Evolutionary conservation across 2,888 invertebrate genomes (phyloP).

Genomic region (Plusia festucae): DNA sequence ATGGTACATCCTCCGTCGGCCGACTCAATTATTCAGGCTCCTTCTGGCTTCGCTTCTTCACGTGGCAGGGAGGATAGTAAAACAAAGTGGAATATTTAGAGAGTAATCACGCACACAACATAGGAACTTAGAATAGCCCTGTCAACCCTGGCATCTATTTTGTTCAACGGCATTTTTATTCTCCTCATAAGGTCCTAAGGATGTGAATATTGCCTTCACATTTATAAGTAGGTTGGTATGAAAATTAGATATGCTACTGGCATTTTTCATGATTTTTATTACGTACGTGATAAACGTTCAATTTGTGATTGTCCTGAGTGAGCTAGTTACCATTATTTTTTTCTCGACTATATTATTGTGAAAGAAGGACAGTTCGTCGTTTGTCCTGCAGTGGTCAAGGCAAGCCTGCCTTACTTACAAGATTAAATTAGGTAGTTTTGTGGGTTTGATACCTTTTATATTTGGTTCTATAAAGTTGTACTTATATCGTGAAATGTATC

Average conservation of each 20-base stretch:
- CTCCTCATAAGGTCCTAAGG: constrained; percentile 61
- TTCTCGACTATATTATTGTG: neutral
- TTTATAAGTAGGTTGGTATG: constrained; percentile 36
- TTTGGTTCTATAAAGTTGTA: no score
- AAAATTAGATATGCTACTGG: constrained; percentile 18
- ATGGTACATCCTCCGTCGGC: constrained; percentile 82
- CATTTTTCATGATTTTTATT: constrained; percentile 2
- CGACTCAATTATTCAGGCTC: constrained; percentile 83
- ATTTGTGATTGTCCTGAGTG: neutral
- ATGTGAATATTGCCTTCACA: constrained; percentile 64
- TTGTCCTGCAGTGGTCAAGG: no score
- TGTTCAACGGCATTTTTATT: constrained; percentile 72
- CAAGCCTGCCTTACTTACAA: no score
- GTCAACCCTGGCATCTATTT: constrained; percentile 58
- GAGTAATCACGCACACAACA: constrained; percentile 83
- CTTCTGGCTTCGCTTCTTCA: constrained; percentile 78
- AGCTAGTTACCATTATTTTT: constrained; percentile 12
- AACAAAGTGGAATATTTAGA: constrained; percentile 86
- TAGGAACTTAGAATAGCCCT: constrained; percentile 70
- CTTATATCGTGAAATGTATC: no score
- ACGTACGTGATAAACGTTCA: neutral
- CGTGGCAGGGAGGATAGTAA: constrained; percentile 83
- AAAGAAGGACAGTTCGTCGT: no score
- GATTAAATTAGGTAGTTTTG: neutral
- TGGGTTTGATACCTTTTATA: neutral